Evolutionary conservation across 2,888 invertebrate species (phyloP).

Genomic region (Euzetes globulus): DNA sequence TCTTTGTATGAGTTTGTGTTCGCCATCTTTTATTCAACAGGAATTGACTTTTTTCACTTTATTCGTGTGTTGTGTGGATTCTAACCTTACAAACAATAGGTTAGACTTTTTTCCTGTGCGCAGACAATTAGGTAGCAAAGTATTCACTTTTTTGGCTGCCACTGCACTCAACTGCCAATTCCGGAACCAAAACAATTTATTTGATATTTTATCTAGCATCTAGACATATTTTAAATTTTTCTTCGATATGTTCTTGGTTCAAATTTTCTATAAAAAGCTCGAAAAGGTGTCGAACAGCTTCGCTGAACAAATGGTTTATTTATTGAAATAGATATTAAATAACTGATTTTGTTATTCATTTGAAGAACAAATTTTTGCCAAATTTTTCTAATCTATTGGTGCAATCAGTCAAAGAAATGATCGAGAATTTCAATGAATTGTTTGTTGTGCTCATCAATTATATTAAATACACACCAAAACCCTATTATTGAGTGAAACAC

Average conservation of each 20-base stretch:
- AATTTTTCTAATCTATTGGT: too few species aligned
- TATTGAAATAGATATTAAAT: too few species aligned
- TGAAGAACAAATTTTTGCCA: too few species aligned
- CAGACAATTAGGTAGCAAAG: slow-evolving; percentile 1
- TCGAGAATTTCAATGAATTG: not conserved
- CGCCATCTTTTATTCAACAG: not conserved
- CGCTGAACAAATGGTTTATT: not conserved
- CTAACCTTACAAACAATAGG: not conserved
- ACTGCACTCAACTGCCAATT: not conserved
- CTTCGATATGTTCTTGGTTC: not conserved
- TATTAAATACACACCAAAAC: not conserved
- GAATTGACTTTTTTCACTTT: not conserved
- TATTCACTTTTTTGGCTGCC: not conserved
- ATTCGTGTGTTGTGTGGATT: too few species aligned
- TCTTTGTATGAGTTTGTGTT: not conserved
- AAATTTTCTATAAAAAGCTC: not conserved
- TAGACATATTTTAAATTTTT: not conserved
- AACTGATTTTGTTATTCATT: too few species aligned
- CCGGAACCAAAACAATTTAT: not conserved
- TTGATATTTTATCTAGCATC: not conserved
- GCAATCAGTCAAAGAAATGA: not conserved
- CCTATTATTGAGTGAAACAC: not conserved
- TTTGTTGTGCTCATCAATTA: not conserved
- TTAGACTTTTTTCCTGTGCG: not conserved
- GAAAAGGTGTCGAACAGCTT: not conserved